Evolutionary conservation across 2,888 invertebrate genomes (phyloP).

Genomic region (Cerceris ruficornis): DNA sequence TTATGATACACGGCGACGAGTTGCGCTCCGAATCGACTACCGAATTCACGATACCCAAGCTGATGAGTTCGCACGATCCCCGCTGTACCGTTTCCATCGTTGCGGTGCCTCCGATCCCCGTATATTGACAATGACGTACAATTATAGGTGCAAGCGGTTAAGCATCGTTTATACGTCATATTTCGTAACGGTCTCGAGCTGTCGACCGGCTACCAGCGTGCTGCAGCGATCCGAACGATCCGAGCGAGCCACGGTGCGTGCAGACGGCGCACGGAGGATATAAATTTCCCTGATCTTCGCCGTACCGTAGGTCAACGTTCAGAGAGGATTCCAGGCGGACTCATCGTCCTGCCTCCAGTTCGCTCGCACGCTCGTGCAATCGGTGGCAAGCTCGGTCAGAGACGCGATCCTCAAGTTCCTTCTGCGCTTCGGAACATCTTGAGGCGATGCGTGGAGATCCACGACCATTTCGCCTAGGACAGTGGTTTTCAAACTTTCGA

Average conservation of each 20-base stretch:
- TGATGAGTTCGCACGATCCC: too few species aligned
- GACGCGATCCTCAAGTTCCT: too few species aligned
- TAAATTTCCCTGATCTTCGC: constrained; percentile 57
- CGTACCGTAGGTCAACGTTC: constrained; percentile 62
- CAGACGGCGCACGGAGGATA: constrained; percentile 35
- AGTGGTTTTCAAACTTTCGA: too few species aligned
- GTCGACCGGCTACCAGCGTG: constrained; percentile 34
- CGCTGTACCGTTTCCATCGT: constrained; percentile 8
- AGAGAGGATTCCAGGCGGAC: constrained; percentile 55
- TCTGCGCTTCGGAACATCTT: too few species aligned
- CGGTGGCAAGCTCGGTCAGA: too few species aligned
- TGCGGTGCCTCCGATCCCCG: not conserved
- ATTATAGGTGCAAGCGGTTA: constrained; percentile 27
- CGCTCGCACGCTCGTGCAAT: constrained; percentile 3
- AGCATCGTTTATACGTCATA: constrained; percentile 39
- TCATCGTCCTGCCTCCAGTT: constrained; percentile 28
- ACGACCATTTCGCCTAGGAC: too few species aligned
- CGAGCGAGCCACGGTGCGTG: constrained; percentile 31
- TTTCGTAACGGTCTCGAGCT: constrained; percentile 50
- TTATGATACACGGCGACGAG: too few species aligned
- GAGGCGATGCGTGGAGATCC: too few species aligned
- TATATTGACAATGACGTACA: constrained; percentile 23
- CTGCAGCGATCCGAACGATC: constrained; percentile 10
- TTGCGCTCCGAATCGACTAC: too few species aligned
- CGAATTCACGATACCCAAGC: too few species aligned